These are phyloP conservation scores for Halocynthia roretzi DNA, from an alignment of 23 tunicate species.

Conservation along the genomic window DNA sequence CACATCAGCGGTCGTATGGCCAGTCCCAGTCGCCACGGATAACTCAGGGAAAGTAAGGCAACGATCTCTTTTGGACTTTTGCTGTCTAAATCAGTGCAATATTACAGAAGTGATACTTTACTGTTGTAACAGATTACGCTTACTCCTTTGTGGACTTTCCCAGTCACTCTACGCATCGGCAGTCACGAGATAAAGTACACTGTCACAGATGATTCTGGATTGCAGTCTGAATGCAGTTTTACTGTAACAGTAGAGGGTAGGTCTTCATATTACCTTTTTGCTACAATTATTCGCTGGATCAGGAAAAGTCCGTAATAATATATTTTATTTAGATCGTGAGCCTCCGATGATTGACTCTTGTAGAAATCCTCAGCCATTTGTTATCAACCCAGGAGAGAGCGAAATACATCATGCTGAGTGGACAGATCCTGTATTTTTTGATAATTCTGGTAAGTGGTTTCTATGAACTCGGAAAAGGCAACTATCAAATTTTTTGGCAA, in stretches of 20 bases:
- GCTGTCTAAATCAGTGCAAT: background rate
- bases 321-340: conserved; percentile 27
- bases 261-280: background rate
- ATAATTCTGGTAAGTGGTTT: conserved; percentile 64
- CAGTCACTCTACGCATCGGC: conserved; percentile 60
- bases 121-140: conserved; percentile 34
- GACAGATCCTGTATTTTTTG: conserved; percentile 70
- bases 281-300: background rate
- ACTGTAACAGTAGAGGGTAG: conserved; percentile 62
- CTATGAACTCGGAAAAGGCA: too few species aligned
- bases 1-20: conserved; percentile 48
- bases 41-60: conserved; percentile 56
- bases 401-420: conserved; percentile 23
- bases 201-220: conserved; percentile 55
- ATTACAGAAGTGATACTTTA: background rate
- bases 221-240: conserved; percentile 40
- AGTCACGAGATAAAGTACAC: conserved; percentile 20
- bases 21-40: conserved; percentile 43
- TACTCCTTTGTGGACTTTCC: conserved; percentile 40
- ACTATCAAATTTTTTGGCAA: too few species aligned
- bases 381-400: conserved; percentile 32
- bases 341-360: conserved; percentile 71
- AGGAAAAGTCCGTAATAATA: background rate
- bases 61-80: background rate
- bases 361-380: conserved; percentile 60